phyloP scores from a whole-genome alignment of 2,888 invertebrate species.

The Latrodectus elegans region DNA sequence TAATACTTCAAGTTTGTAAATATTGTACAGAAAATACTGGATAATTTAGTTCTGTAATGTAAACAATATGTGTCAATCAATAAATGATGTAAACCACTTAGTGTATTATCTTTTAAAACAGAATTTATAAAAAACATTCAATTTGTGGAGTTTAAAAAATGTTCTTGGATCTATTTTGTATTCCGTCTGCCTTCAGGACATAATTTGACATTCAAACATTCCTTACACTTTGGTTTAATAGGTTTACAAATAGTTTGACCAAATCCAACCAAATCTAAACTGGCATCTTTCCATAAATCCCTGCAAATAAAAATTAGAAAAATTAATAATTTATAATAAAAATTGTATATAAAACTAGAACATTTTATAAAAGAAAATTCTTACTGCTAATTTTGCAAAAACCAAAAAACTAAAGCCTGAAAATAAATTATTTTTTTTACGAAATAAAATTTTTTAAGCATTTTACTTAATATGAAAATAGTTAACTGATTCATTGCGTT shows the following conservation, averaged over 20 bases:
- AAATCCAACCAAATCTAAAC: constrained; percentile 95
- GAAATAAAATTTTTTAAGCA: too few relatives aligned
- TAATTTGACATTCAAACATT: constrained; percentile 86
- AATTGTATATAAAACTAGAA: too few relatives aligned
- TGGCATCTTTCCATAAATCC: constrained; percentile 87
- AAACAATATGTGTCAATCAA: too few relatives aligned
- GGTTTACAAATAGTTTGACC: constrained; percentile 95
- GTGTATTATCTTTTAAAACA: too few relatives aligned
- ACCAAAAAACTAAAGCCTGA: too few relatives aligned
- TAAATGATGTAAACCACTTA: too few relatives aligned
- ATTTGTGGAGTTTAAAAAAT: background rate
- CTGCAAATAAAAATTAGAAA: constrained; percentile 68
- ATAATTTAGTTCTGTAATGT: background rate
- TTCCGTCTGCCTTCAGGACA: constrained; percentile 80
- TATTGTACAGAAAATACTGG: constrained; percentile 3
- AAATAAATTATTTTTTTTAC: too few relatives aligned
- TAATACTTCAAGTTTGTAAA: background rate
- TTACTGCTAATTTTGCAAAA: too few relatives aligned
- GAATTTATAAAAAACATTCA: background rate
- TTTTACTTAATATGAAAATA: too few relatives aligned
- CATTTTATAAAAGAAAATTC: too few relatives aligned
- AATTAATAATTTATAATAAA: too few relatives aligned
- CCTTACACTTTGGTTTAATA: constrained; percentile 85
- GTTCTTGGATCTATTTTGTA: background rate
- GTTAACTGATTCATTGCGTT: too few relatives aligned